These are phyloP conservation scores for Bubo blakistoni DNA, from an alignment of 2,113 vertebrate species.

Conservation along the genomic window DNA sequence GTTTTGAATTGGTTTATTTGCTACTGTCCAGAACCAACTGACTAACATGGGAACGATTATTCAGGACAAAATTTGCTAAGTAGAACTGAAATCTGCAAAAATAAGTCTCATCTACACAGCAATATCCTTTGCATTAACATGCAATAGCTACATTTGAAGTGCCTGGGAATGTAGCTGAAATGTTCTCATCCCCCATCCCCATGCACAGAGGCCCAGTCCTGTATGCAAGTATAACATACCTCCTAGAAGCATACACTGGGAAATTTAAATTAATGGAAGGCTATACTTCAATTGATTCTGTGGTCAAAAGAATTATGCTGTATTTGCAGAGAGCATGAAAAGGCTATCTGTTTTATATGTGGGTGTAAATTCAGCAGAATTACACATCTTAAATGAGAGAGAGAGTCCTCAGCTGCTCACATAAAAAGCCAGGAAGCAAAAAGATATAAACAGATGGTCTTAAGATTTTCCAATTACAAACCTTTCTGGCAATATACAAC, in stretches of 20 bases:
- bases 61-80: neutral
- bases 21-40: neutral
- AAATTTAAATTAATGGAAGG: neutral
- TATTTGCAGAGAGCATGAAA: neutral
- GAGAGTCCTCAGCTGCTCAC: neutral
- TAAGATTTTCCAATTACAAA: slow-evolving; percentile 53
- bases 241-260: neutral
- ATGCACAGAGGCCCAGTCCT: accelerated
- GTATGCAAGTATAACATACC: accelerated
- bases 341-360: neutral
- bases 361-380: slow-evolving; percentile 24
- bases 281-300: neutral
- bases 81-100: neutral
- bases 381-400: neutral
- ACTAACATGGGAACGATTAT: neutral
- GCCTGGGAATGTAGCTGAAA: neutral
- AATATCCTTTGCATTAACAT: neutral
- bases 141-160: neutral
- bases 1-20: neutral
- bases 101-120: neutral
- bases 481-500: slow-evolving; percentile 35
- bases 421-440: slow-evolving; percentile 3
- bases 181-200: neutral
- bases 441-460: slow-evolving; percentile 51
- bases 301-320: neutral